These are phyloP conservation scores for Bombycilla garrulus DNA, from an alignment of 2,113 vertebrate species.

Conservation along the genomic window DNA sequence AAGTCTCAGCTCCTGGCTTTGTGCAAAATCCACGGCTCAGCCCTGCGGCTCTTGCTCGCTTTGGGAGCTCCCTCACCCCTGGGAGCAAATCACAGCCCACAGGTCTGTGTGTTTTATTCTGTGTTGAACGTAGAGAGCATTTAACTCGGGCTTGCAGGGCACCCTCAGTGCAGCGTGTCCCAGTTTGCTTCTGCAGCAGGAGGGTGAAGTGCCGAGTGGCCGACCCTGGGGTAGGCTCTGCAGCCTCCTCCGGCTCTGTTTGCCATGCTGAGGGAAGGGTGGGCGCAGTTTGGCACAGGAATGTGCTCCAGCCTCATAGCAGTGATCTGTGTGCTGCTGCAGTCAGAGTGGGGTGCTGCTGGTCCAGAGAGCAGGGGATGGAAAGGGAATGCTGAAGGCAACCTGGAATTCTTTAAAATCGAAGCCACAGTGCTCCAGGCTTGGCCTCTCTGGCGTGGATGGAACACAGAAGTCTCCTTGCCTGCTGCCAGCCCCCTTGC, in stretches of 20 bases:
- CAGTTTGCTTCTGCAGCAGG: background rate
- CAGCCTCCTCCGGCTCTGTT: background rate
- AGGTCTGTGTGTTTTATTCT: background rate
- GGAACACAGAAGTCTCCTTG: background rate
- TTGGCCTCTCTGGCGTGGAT: background rate
- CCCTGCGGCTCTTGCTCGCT: accelerated
- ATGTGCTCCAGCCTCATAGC: accelerated
- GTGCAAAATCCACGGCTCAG: background rate
- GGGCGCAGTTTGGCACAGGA: background rate
- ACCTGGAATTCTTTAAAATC: background rate
- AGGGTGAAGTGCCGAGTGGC: accelerated
- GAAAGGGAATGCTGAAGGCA: background rate
- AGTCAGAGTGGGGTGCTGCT: accelerated
- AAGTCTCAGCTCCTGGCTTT: background rate
- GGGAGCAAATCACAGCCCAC: background rate
- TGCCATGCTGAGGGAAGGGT: background rate
- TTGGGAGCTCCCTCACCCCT: background rate
- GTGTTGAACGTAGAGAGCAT: accelerated
- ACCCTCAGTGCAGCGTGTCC: accelerated
- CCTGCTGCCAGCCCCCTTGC: background rate
- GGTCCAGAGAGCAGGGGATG: background rate
- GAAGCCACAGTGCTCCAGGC: background rate
- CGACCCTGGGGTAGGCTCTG: background rate
- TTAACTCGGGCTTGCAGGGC: background rate
- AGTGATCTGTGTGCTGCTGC: background rate